These are phyloP conservation scores for Anabacerthia variegaticeps DNA, from an alignment of 2,797 vertebrate genomes.

Conservation along the genomic window DNA sequence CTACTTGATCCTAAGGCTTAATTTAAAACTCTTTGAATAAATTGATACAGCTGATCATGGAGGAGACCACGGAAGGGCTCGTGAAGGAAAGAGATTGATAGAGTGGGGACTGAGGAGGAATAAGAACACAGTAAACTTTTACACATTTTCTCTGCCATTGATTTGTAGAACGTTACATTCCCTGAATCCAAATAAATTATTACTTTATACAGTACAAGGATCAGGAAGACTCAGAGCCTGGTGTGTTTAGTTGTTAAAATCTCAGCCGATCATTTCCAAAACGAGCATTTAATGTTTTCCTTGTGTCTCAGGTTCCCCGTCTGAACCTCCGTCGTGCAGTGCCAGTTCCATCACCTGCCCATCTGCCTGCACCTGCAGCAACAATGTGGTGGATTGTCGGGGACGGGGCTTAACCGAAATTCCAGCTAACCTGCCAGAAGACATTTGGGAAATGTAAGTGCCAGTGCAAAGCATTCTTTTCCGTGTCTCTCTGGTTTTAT, in stretches of 20 bases:
- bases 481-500: not conserved
- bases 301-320: slow-evolving; percentile 79
- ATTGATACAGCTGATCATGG: not conserved
- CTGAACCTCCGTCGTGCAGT: slow-evolving; percentile 85
- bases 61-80: not conserved
- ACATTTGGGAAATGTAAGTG: slow-evolving; percentile 96
- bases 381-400: slow-evolving; percentile 95
- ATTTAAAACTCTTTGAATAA: not conserved
- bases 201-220: not conserved
- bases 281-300: not conserved
- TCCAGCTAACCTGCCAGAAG: slow-evolving; percentile 92
- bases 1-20: not conserved
- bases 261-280: not conserved
- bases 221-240: not conserved
- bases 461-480: not conserved
- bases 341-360: slow-evolving; percentile 91
- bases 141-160: not conserved
- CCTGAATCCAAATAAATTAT: not conserved
- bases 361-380: slow-evolving; percentile 92
- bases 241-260: not conserved
- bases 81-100: not conserved
- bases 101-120: not conserved
- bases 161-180: not conserved
- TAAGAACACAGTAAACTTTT: not conserved
- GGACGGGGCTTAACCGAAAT: slow-evolving; percentile 92